Percentiles rank a stretch among this genome's conserved stretches.
Evolutionary conservation across 92 coral and sea anemone species (phyloP).

Genomic region (Zoanthus solanderi): DNA sequence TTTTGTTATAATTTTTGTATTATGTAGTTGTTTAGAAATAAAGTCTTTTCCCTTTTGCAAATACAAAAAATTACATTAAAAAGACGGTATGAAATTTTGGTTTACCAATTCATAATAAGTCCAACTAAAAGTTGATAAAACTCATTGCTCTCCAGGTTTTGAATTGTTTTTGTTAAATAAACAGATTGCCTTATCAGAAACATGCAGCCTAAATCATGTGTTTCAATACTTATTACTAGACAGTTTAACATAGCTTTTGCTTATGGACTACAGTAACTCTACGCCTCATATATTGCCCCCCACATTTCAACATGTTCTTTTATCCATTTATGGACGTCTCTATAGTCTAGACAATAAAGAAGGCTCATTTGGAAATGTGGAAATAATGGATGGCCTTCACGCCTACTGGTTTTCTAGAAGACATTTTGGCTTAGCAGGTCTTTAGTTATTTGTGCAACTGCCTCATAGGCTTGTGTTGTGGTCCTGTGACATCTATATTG

Average conservation of each 20-base stretch:
- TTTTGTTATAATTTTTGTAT: too few relatives aligned
- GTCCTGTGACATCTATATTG: constrained; percentile 39
- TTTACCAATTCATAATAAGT: neutral
- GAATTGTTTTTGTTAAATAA: too few relatives aligned
- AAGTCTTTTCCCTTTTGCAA: too few relatives aligned
- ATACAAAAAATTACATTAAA: too few relatives aligned
- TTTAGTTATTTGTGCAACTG: neutral
- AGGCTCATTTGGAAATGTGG: neutral
- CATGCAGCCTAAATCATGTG: neutral
- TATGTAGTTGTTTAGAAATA: too few relatives aligned
- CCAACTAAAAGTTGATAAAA: neutral
- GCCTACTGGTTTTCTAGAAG: neutral
- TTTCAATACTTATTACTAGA: too few relatives aligned
- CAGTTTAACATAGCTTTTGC: neutral
- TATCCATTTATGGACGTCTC: constrained; percentile 28
- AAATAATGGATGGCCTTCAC: constrained; percentile 22
- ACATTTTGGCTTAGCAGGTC: neutral
- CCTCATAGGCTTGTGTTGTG: constrained; percentile 11
- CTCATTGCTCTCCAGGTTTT: too few relatives aligned
- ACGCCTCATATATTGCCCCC: constrained; percentile 5
- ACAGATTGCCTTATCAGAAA: neutral
- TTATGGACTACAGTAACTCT: neutral
- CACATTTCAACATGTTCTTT: constrained; percentile 1
- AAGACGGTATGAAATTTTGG: neutral
- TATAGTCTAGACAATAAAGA: neutral